Conservation (phyloP, 2,888 invertebrate genomes). For the Caradrina kadenii region DNA sequence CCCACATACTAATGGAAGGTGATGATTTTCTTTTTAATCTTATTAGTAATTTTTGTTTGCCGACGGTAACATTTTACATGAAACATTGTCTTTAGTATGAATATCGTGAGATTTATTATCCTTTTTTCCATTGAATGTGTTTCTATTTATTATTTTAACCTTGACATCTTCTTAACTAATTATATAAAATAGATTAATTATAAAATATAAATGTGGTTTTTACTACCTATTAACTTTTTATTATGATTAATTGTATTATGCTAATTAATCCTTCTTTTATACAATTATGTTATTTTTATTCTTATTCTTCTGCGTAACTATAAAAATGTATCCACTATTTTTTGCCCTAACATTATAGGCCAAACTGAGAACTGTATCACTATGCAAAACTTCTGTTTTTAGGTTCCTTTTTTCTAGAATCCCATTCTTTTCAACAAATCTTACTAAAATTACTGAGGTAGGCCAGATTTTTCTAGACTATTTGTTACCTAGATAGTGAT, state of each 20-base stretch:
- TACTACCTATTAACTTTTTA: neutral
- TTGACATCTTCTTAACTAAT: neutral
- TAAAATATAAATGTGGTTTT: neutral
- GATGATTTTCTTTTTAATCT: neutral
- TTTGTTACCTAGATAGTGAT: too few species aligned
- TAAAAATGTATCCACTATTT: neutral
- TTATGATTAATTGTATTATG: slow-evolving; percentile 1
- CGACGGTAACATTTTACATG: slow-evolving; percentile 35
- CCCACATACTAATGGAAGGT: neutral
- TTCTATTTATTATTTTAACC: neutral
- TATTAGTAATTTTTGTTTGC: slow-evolving; percentile 21
- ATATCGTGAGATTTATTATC: neutral
- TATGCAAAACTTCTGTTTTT: neutral
- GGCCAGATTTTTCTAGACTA: too few species aligned
- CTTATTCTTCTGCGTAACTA: slow-evolving; percentile 1
- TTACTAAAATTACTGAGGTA: too few species aligned
- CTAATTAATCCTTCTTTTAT: slow-evolving; percentile 6
- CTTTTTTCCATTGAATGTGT: too few species aligned
- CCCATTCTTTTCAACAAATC: too few species aligned
- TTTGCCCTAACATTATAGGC: neutral
- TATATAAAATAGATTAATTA: neutral
- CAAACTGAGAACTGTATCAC: neutral
- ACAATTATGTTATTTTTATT: slow-evolving; percentile 17
- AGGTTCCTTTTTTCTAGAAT: too few species aligned
- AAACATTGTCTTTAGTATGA: neutral